Base-by-base conservation (phyloP, 2,888 invertebrate genomes). In the Cephus sareptanus region DNA sequence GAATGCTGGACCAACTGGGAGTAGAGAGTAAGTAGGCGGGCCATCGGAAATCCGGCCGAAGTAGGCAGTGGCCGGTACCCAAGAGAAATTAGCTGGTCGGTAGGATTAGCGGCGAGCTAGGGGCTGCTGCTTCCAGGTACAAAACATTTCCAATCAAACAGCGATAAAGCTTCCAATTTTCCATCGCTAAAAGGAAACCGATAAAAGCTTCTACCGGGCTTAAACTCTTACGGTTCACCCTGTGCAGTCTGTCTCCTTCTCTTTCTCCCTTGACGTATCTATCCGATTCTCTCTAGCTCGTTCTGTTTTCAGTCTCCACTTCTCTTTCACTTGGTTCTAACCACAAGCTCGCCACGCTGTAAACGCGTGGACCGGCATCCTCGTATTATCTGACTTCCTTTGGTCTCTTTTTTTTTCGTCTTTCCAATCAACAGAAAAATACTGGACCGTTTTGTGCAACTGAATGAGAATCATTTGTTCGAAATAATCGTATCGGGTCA, bases 91-190 rank as follows among this genome's bases (percentile, higher is more conserved):
- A 81, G 80, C 78, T 13, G 68, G 69, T n/a, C 11, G 74, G 37
- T 31, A 35, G 77, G 40, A 78, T 80, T 78, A 79, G 30, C 74
- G 74, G 74, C 74, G 35, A 35, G 74, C 35, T 23, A 34, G 30
- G 35, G 23, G 74, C 3, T n/a, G 79, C 70, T 40, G 76, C 71
- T 34, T 76, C n/a, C 74, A 73, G 79, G 78, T 80, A 81, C 76
- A 82, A 83, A 85, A 84, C 83, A 84, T 84, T 87, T 87, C 83
- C 85, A 84, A 86, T 87, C 85, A 85, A 85, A 82, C 81, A 82
- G 79, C 85, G 82, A 85, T 85, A 87, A 87, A 87, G 87, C 85
- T 81, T 83, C 85, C 85, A 86, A 87, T 88, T 87, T 87, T 85
- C 84, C 83, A 78, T 79, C 81, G 79, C 79, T 79, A 80, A 81